A percentile compares a stretch with the other conserved stretches of the same genome.
Evolutionary conservation across 2,113 vertebrate genomes (phyloP).

Genomic region (Anas platyrhynchos): DNA sequence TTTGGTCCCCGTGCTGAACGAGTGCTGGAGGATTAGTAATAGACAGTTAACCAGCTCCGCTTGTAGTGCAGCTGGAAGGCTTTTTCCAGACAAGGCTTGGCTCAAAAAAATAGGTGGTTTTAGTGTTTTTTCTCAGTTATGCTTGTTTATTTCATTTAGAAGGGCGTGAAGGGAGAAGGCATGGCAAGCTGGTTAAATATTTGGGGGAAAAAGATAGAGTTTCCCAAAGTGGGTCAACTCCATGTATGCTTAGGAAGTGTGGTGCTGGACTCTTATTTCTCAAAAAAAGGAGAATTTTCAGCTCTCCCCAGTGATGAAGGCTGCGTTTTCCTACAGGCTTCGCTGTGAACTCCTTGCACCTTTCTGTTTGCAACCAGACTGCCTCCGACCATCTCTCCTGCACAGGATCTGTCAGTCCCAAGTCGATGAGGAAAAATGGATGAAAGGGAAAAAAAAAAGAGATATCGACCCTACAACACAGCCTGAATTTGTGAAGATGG

Average conservation of each 20-base stretch:
- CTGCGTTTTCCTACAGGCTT: no score
- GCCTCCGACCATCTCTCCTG: no score
- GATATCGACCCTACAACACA: neutral
- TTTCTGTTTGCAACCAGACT: no score
- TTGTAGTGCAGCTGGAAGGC: neutral
- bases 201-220: neutral
- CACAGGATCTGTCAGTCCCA: neutral
- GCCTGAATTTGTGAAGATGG: neutral
- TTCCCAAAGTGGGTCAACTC: neutral
- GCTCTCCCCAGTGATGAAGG: neutral
- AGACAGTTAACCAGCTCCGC: neutral
- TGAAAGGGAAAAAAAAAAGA: neutral
- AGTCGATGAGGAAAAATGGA: neutral
- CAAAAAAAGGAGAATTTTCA: neutral
- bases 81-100: neutral
- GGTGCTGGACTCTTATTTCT: rapidly evolving
- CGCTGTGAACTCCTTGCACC: no score
- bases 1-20: constrained; percentile 24
- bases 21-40: neutral
- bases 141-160: neutral
- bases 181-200: neutral
- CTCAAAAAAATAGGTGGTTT: neutral
- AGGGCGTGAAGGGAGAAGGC: neutral
- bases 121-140: neutral
- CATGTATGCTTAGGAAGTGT: neutral